Percentiles rank a stretch among this genome's conserved stretches.
Evolutionary conservation across 1,140 invertebrate genomes (phyloP).

Genomic region (Drosophila sp.): DNA sequence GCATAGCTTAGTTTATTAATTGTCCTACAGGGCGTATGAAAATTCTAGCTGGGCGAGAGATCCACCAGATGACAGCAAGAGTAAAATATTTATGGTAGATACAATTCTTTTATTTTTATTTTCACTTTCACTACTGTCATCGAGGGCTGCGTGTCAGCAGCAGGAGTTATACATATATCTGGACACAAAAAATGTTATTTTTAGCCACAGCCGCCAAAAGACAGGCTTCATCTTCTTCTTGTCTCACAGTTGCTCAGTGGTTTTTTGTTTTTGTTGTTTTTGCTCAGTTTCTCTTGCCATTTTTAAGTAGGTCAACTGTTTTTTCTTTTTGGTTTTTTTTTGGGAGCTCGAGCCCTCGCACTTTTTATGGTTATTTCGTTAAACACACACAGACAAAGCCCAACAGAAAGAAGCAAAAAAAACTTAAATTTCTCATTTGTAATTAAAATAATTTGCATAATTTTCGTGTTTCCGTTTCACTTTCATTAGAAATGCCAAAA

Average conservation of each 20-base stretch:
- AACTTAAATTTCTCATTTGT: constrained; percentile 70
- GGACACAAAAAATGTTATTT: constrained; percentile 35
- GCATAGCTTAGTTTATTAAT: constrained; percentile 10
- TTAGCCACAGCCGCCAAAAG: constrained; percentile 41
- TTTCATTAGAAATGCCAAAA: constrained; percentile 75
- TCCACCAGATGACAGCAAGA: too few species aligned
- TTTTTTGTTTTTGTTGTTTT: constrained; percentile 49
- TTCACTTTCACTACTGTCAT: constrained; percentile 56
- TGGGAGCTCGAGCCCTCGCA: constrained; percentile 55
- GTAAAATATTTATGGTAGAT: constrained; percentile 8
- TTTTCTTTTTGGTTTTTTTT: constrained; percentile 46
- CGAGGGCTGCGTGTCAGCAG: constrained; percentile 36
- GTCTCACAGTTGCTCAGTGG: constrained; percentile 29
- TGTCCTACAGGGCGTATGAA: constrained; percentile 3
- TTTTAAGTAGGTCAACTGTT: constrained; percentile 69
- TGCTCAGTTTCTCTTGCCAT: constrained; percentile 68
- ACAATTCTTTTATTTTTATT: constrained; percentile 21
- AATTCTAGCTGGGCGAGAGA: too few species aligned
- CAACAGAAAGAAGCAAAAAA: background rate
- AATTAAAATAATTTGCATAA: constrained; percentile 82
- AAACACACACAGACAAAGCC: constrained; percentile 16
- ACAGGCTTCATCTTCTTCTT: constrained; percentile 53
- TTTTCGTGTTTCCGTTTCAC: constrained; percentile 72
- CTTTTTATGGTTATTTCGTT: constrained; percentile 58
- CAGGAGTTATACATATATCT: background rate